Evolutionary conservation across 1,140 invertebrate genomes (phyloP).

Genomic region (Pseudobourletiella spinata): DNA sequence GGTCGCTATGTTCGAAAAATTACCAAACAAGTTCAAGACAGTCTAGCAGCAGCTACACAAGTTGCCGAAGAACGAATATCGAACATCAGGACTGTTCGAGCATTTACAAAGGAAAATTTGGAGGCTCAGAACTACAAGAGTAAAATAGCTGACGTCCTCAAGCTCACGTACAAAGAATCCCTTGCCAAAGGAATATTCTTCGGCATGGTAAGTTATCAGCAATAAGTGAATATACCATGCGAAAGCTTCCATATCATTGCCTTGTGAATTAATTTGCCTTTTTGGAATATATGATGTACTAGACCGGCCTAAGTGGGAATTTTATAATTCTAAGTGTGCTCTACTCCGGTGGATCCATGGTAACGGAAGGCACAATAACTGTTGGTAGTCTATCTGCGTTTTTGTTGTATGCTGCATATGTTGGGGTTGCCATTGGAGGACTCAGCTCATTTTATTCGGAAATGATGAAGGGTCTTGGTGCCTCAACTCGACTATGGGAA

Average conservation of each 20-base stretch:
- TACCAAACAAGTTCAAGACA: constrained; percentile 60
- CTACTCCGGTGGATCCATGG: constrained; percentile 86
- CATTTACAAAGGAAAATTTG: constrained; percentile 73
- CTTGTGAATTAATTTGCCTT: neutral
- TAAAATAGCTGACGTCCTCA: constrained; percentile 63
- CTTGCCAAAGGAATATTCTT: constrained; percentile 81
- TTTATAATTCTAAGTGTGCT: constrained; percentile 81
- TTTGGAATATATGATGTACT: constrained; percentile 36
- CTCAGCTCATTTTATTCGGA: constrained; percentile 80
- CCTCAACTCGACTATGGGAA: constrained; percentile 77
- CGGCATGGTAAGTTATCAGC: constrained; percentile 68
- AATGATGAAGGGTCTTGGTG: constrained; percentile 81
- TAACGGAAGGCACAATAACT: constrained; percentile 67
- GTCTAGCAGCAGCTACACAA: constrained; percentile 53
- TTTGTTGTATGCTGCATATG: constrained; percentile 83
- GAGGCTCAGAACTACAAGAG: constrained; percentile 62
- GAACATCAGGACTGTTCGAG: constrained; percentile 89
- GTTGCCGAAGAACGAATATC: constrained; percentile 85
- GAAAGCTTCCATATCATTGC: too few relatives aligned
- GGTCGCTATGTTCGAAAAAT: constrained; percentile 78
- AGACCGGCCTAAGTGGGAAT: constrained; percentile 90
- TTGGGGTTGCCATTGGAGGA: constrained; percentile 70
- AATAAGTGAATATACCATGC: too few relatives aligned
- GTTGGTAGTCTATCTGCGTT: constrained; percentile 87
- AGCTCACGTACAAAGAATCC: constrained; percentile 77